Evolutionary conservation across 1,140 invertebrate genomes (phyloP).

Genomic region (Sitobion miscanthi): DNA sequence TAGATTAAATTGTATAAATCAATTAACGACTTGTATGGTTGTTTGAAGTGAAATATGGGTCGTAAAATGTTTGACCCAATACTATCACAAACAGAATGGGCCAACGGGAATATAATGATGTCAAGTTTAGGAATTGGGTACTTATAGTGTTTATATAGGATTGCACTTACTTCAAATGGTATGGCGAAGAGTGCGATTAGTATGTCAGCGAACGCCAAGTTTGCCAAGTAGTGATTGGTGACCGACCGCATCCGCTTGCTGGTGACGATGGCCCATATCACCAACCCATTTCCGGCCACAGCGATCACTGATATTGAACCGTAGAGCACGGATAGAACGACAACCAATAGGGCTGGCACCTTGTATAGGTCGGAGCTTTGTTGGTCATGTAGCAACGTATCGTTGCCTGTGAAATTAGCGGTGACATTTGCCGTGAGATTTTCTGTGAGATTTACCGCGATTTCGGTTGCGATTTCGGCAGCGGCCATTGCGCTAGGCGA

Average conservation of each 20-base stretch:
- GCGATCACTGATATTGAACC: conserved; percentile 67
- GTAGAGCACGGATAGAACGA: conserved; percentile 67
- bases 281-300: conserved; percentile 67
- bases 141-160: not conserved
- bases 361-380: conserved; percentile 62
- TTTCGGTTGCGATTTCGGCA: no score
- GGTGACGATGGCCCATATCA: conserved; percentile 67
- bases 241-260: conserved; percentile 65
- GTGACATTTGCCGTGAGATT: not conserved
- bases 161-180: conserved; percentile 65
- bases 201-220: conserved; percentile 65
- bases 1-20: not conserved
- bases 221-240: conserved; percentile 67
- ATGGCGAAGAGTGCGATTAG: conserved; percentile 65
- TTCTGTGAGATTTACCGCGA: not conserved
- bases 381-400: not conserved
- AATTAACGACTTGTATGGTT: not conserved
- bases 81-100: no score
- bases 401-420: not conserved
- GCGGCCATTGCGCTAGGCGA: conserved; percentile 8
- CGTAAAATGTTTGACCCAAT: no score
- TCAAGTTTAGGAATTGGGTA: no score
- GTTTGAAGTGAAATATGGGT: no score
- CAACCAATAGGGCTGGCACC: conserved; percentile 65
- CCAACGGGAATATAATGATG: not conserved